Base-by-base conservation (phyloP, 37 sponge, comb jelly and placozoan genomes). In the Tethya wilhelma region DNA sequence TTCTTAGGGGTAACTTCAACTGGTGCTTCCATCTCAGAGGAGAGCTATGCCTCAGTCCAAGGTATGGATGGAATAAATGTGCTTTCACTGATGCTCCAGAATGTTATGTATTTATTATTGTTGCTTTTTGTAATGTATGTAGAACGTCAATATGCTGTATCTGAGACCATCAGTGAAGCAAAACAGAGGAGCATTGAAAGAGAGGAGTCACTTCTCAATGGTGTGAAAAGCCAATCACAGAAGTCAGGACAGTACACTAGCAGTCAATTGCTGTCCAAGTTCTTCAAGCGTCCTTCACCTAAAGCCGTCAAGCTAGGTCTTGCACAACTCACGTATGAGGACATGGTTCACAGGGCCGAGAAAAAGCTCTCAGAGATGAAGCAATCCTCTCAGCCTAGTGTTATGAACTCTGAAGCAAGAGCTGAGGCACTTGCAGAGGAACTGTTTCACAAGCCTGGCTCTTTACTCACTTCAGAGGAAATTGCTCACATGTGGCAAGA, bases 291-390 rank as follows among this genome's bases (percentile, higher is more conserved):
- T 29, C 71, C 83, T 29, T 75, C 88, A n/a, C 31, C 76, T 11
- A 45, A 33, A 34, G 82, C 88, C 46, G 43, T 28, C 32, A 81
- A 81, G 34, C 32, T 55, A 25, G 88, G 83, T 22, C 39, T 67
- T 57, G 83, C 83, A 4, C 49, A 75, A 2, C 57, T 73, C 3
- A 32, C 45, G 58, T 72, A 70, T 29, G 79, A 79, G 26, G 66
- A 86, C 32, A 86, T 86, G 79, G 86, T 86, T 4, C 55, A 41
- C 14, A 70, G 53, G 45, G 80, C 86, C 33, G 86, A 86, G 74
- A 86, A 66, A 31, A 79, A 72, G 44, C 38, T 86, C 11, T 44
- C 65, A 39, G 73, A 86, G 45, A 8, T 70, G 66, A 36, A 36
- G 67, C 36, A 66, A 9, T 1, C 4, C 9, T 39, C 64, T 2